phyloP scores from a whole-genome alignment of 2,888 invertebrate genomes.

The Pegoplata infirma region DNA sequence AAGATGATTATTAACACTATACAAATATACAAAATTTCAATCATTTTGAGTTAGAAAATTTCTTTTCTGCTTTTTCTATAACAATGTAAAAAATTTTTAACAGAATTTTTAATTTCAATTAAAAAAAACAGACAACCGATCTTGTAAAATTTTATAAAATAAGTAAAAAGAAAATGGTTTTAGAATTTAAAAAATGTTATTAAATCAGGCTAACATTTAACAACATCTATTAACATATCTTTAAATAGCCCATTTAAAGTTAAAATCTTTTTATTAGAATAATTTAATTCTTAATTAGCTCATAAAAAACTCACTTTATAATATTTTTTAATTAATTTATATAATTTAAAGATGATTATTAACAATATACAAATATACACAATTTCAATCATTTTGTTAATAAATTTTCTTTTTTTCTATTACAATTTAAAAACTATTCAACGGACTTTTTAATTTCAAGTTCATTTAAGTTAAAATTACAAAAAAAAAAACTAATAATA shows the following conservation, averaged over 20 bases:
- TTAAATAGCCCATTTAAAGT: no score
- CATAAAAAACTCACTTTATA: constrained; percentile 60
- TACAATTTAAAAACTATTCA: neutral
- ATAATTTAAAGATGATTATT: constrained; percentile 48
- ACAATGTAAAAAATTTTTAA: neutral
- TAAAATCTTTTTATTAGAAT: no score
- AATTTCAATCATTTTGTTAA: constrained; percentile 52
- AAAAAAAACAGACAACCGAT: constrained; percentile 37
- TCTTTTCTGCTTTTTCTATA: neutral
- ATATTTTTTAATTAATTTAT: constrained; percentile 46
- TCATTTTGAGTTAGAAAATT: constrained; percentile 47
- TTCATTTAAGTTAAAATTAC: constrained; percentile 44
- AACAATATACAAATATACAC: constrained; percentile 47
- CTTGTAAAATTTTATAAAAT: constrained; percentile 31
- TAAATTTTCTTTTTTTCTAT: neutral
- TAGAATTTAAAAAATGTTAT: no score
- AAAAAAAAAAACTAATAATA: neutral
- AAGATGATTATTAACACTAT: constrained; percentile 41
- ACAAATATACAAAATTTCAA: constrained; percentile 46
- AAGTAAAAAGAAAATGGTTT: constrained; percentile 26
- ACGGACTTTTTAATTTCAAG: constrained; percentile 39
- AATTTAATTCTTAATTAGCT: no score
- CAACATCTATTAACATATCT: no score
- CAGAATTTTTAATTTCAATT: constrained; percentile 39
- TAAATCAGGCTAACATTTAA: no score